Base-by-base conservation (phyloP, 2,113 vertebrate species). In the Thermophis baileyi region DNA sequence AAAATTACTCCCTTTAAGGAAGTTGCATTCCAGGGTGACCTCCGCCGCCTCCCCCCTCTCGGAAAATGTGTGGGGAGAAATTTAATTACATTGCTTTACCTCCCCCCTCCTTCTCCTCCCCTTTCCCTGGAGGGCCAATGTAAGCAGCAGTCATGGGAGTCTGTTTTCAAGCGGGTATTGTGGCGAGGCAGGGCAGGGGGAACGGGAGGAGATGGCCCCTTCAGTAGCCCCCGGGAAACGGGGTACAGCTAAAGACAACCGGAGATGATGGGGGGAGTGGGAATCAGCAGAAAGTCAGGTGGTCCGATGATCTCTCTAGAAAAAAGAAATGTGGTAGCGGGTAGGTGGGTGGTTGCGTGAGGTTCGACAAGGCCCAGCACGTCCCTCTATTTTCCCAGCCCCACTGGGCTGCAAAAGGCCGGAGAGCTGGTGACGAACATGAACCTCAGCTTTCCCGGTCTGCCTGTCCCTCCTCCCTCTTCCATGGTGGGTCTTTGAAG, bases 1-100 rank as follows among this genome's bases (percentile, higher is more conserved):
- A 92, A 94, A 88, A 95, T 92, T 95, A 95, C 94, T 92, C 89
- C 69, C 11, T 90, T 7, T 24, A 35, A 81, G 94, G 30, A 92
- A 94, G 90, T 3, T 55, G 47, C 94, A 91, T 46, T 53, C 87
- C 90, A 89, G 50, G 63, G 87, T 12, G 90, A 50, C 49, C 87
- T 92, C 95, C 85, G 86, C 46, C 0, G 4, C 57, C 8, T 3
- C 35, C 35, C 16, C 74, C 25, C 91, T 55, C 92, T 12, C 55
- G 87, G 40, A 89, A 49, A n/a, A 0, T 55, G 93, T 69, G 87
- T 87, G 88, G 53, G 51, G 85, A 74, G 93, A 91, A 95, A 93
- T 25, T 93, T 96, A 87, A 92, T 93, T 93, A 94, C 54, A 88
- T 74, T 40, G 0, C 27, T 55, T n/a, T 1, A 12, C 69, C 88